Percentiles rank a stretch among this genome's conserved stretches.
Conservation (phyloP, 2,888 invertebrate species). For the Perizoma flavofasciatum region DNA sequence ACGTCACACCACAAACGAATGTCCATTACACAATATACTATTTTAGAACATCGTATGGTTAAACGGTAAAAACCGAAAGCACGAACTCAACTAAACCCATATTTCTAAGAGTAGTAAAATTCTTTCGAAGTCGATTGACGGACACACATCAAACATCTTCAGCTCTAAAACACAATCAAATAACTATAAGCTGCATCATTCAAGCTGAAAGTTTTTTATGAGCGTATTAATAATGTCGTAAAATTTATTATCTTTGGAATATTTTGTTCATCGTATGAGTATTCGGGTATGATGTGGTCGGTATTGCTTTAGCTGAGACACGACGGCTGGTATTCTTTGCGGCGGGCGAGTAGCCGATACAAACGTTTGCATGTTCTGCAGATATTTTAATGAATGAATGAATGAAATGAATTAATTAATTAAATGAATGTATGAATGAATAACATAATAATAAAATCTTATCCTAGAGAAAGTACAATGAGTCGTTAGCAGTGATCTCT, state of each 20-base stretch:
- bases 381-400: too few species aligned
- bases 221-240: conserved; percentile 37
- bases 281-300: conserved; percentile 13
- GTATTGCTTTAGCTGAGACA: not conserved
- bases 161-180: conserved; percentile 35
- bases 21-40: too few species aligned
- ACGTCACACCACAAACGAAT: too few species aligned
- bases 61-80: not conserved
- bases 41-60: not conserved
- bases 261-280: conserved; percentile 29
- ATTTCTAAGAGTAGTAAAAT: conserved; percentile 32
- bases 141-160: conserved; percentile 16
- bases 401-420: too few species aligned
- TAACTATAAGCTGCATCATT: conserved; percentile 35
- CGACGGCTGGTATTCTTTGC: not conserved
- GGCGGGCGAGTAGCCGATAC: too few species aligned
- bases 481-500: too few species aligned
- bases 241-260: conserved; percentile 36
- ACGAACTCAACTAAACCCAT: conserved; percentile 24
- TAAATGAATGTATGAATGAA: too few species aligned
- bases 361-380: not conserved
- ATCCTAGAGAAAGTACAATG: too few species aligned
- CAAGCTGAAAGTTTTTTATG: conserved; percentile 40
- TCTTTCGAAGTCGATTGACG: conserved; percentile 27
- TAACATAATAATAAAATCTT: too few species aligned